These are phyloP conservation scores for Archips xylosteana DNA, from an alignment of 2,888 invertebrate genomes.

Conservation along the genomic window DNA sequence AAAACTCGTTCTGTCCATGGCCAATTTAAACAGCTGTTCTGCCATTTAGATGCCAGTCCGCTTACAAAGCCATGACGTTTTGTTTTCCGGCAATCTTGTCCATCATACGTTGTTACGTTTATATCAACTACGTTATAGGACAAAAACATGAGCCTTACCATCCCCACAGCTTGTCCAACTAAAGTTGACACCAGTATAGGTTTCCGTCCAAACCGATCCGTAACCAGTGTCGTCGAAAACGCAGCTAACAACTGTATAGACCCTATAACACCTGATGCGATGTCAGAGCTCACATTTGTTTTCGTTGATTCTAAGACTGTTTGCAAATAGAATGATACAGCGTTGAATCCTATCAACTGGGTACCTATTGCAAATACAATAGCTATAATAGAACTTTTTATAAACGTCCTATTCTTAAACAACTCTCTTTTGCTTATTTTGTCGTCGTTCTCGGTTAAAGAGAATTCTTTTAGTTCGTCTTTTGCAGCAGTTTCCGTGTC, in stretches of 20 bases:
- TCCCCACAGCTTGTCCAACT: constrained; percentile 55
- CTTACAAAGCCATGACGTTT: too few relatives aligned
- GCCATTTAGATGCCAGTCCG: too few relatives aligned
- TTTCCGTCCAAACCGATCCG: constrained; percentile 58
- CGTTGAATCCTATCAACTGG: constrained; percentile 48
- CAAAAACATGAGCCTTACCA: constrained; percentile 51
- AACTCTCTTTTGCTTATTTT: constrained; percentile 45
- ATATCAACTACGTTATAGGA: too few relatives aligned
- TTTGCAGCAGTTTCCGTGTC: constrained; percentile 39
- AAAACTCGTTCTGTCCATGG: too few relatives aligned
- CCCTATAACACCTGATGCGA: constrained; percentile 52
- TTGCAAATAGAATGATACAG: constrained; percentile 52
- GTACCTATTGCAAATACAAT: constrained; percentile 41
- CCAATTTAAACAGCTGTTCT: too few relatives aligned
- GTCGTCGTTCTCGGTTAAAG: constrained; percentile 23
- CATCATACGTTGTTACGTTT: too few relatives aligned
- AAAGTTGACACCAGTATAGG: constrained; percentile 54
- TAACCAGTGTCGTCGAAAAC: constrained; percentile 47
- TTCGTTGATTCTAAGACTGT: constrained; percentile 52
- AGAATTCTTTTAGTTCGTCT: constrained; percentile 45
- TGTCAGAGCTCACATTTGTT: constrained; percentile 49
- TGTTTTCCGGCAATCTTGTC: too few relatives aligned
- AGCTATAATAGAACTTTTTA: constrained; percentile 45
- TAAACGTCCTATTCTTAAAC: constrained; percentile 45
- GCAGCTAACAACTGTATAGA: constrained; percentile 50